A percentile compares a stretch with the other conserved stretches of the same genome.
Evolutionary conservation across 1,140 invertebrate genomes (phyloP).

Genomic region (Frieseomelitta varia): DNA sequence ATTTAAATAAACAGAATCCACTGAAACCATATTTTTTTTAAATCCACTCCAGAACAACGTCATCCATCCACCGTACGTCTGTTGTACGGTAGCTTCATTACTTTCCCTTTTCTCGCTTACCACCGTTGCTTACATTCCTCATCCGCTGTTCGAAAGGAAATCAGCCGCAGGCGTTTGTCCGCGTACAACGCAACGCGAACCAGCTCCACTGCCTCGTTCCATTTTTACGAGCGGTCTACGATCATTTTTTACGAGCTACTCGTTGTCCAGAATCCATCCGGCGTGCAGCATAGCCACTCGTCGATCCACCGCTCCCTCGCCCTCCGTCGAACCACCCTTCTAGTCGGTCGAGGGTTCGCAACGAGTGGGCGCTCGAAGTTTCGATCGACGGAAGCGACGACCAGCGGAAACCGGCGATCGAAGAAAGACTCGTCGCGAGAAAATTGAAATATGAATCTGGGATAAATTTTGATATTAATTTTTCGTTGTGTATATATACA

Average conservation of each 20-base stretch:
- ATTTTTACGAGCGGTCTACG: conserved; percentile 52
- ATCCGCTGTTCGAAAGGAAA: conserved; percentile 1
- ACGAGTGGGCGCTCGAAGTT: too few relatives aligned
- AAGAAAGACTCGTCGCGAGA: conserved; percentile 25
- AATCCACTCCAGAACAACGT: too few relatives aligned
- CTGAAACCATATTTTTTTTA: too few relatives aligned
- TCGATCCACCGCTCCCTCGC: conserved; percentile 17
- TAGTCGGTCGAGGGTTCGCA: not conserved
- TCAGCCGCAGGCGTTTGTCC: not conserved
- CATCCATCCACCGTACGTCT: not conserved
- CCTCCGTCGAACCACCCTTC: not conserved
- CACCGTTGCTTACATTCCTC: not conserved
- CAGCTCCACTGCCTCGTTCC: conserved; percentile 28
- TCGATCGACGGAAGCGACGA: not conserved
- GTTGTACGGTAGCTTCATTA: not conserved
- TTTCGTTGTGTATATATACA: too few relatives aligned
- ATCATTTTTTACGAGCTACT: conserved; percentile 64
- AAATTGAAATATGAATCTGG: conserved; percentile 35
- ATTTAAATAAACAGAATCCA: too few relatives aligned
- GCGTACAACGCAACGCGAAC: not conserved
- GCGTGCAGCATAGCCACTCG: conserved; percentile 38
- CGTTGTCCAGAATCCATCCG: conserved; percentile 59
- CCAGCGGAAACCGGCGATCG: conserved; percentile 44
- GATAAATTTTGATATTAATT: too few relatives aligned
- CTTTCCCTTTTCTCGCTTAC: too few relatives aligned